Evolutionary conservation across 2,888 invertebrate species (phyloP).

Genomic region (Lithosia quadra): DNA sequence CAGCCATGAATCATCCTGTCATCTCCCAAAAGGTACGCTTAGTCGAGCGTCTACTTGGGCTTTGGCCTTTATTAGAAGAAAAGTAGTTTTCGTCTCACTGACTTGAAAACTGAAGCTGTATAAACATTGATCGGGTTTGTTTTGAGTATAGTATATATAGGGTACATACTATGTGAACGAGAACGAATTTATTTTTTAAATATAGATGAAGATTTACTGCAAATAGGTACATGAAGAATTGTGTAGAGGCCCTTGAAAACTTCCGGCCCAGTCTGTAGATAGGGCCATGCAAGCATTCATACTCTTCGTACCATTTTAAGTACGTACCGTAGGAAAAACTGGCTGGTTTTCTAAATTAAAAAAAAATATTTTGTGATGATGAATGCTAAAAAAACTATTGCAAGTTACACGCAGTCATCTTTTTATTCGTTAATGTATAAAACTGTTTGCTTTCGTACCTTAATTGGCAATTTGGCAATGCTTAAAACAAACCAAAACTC

Average conservation of each 20-base stretch:
- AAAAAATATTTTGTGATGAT: not conserved
- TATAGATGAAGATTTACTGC: not conserved
- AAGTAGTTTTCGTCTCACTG: not conserved
- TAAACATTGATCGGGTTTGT: not conserved
- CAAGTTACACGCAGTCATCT: too few relatives aligned
- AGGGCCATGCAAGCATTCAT: not conserved
- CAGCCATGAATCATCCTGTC: slow-evolving; percentile 18
- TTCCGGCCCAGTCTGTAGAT: not conserved
- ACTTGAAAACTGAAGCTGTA: not conserved
- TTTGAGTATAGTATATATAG: not conserved
- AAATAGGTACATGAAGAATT: not conserved
- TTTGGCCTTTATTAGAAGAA: not conserved
- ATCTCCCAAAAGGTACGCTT: slow-evolving; percentile 3
- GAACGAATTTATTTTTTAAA: not conserved
- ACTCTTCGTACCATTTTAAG: too few relatives aligned
- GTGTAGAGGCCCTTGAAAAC: not conserved
- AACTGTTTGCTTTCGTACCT: too few relatives aligned
- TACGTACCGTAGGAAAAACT: not conserved
- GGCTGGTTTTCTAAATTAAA: not conserved
- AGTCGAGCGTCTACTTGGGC: not conserved
- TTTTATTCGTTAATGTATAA: too few relatives aligned
- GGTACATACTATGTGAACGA: not conserved
- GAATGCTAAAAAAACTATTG: not conserved
- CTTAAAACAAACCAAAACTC: not conserved
- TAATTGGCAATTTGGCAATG: not conserved